Base-by-base conservation (phyloP, 2,797 vertebrate species). In the Peromyscus melanophrys region DNA sequence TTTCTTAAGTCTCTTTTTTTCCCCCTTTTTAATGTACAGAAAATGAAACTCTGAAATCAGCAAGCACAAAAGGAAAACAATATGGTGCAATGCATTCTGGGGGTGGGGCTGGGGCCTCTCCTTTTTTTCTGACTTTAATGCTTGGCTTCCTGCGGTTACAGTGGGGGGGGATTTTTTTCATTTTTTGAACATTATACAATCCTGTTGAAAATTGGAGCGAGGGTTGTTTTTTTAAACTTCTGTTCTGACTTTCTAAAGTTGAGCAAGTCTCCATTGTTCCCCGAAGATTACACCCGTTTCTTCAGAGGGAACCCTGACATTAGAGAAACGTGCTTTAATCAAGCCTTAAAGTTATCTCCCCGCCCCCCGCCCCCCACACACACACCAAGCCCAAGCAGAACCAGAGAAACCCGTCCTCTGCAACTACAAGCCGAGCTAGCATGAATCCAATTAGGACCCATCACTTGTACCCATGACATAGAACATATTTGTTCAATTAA, bases 61-160 rank as follows among this genome's bases (percentile, higher is more conserved):
- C 96, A 97, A 94, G 98, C 98, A 98, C 98, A 86, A 98, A 98
- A 98, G 98, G 95, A 98, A 98, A 98, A 97, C 85, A 98, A 95
- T 97, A 97, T 91, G 98, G 97, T 98, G 95, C 95, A 97, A 98
- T 98, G 98, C 96, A 77, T 98, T 98, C 97, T 97, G 71, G 83
- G 97, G 96, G 65, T 52, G 59, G 90, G 43, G 13, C 31, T 23
- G 31, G 91, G 93, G 91, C 95, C 95, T 96, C 69, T 96, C 92
- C 96, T 96, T 97, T 96, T 89, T 97, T 97, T 96, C 92, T 97
- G 89, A 94, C 80, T 97, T 98, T 98, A 98, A 98, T 98, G 98
- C 98, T 98, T 98, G 97, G 98, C 98, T 99, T 99, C 98, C 98
- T 99, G 98, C 98, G 98, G 98, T 98, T 99, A 98, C 97, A 97